A percentile compares a stretch with the other conserved stretches of the same genome.
These are phyloP conservation scores for Ryuthela nishihirai DNA, from an alignment of 2,888 invertebrate species.

Conservation along the genomic window DNA sequence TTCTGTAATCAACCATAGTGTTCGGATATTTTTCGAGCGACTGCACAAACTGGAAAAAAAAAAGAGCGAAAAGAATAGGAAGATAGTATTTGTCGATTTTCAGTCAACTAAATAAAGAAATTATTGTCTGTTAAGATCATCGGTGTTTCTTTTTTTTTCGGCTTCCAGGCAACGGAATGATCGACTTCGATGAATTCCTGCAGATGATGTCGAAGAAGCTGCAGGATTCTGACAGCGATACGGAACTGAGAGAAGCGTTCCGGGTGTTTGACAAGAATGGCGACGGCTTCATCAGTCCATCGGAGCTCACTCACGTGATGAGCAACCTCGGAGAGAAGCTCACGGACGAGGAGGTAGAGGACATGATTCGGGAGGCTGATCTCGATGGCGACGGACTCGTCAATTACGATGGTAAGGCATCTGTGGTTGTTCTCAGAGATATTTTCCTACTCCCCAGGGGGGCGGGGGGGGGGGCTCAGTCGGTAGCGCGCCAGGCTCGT, in stretches of 20 bases:
- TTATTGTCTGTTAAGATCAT: background rate
- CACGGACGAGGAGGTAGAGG: constrained; percentile 81
- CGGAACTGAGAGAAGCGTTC: constrained; percentile 83
- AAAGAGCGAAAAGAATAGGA: no score
- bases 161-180: constrained; percentile 80
- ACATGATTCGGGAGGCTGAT: constrained; percentile 87
- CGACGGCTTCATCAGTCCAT: constrained; percentile 79
- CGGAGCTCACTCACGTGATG: constrained; percentile 83
- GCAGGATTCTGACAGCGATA: constrained; percentile 73
- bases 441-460: no score
- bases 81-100: no score
- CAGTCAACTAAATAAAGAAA: no score
- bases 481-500: no score
- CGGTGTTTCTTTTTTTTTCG: no score
- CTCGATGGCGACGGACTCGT: constrained; percentile 83
- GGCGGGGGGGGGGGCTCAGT: no score
- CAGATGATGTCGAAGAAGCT: constrained; percentile 92
- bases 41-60: no score
- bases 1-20: no score
- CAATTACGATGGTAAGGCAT: constrained; percentile 78
- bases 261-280: constrained; percentile 89
- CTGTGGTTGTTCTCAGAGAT: no score
- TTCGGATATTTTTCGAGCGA: no score
- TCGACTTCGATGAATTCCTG: constrained; percentile 87
- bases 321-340: constrained; percentile 67